phyloP scores from a whole-genome alignment of 2,113 vertebrate genomes.

The Cephalopholis sonnerati region DNA sequence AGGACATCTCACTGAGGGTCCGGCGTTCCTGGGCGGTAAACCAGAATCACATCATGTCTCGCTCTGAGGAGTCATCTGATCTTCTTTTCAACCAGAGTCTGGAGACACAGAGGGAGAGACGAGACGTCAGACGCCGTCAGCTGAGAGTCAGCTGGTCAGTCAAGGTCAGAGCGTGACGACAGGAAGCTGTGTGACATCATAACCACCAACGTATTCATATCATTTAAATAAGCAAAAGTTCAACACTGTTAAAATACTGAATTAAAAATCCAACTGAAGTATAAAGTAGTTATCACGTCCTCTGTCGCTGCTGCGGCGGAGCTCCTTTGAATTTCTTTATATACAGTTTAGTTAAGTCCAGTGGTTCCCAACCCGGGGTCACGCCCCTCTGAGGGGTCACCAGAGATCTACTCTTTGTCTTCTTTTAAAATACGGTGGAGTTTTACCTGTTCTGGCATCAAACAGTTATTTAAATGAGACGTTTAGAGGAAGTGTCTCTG shows the following conservation, averaged over 20 bases:
- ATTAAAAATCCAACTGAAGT: background rate
- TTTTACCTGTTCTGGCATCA: no score
- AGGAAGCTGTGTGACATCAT: background rate
- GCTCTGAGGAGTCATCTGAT: conserved; percentile 40
- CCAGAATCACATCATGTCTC: conserved; percentile 34
- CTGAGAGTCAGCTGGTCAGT: background rate
- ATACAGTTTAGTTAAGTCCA: background rate
- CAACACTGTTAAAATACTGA: background rate
- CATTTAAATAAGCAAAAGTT: no score
- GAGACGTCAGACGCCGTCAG: background rate
- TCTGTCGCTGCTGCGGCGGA: background rate
- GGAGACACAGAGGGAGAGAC: background rate
- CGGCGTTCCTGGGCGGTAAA: background rate
- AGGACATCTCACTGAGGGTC: conserved; percentile 48
- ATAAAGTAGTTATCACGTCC: background rate
- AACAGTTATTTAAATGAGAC: no score
- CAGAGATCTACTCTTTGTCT: background rate
- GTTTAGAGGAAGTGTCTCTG: no score
- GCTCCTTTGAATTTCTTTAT: background rate
- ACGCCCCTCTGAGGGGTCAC: background rate
- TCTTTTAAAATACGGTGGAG: no score
- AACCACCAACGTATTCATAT: no score
- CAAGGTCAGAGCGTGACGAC: background rate
- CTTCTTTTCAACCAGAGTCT: conserved; percentile 25
- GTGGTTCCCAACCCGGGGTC: background rate